Evolutionary conservation across 1,140 invertebrate species (phyloP).

Genomic region (Camponotus pennsylvanicus): DNA sequence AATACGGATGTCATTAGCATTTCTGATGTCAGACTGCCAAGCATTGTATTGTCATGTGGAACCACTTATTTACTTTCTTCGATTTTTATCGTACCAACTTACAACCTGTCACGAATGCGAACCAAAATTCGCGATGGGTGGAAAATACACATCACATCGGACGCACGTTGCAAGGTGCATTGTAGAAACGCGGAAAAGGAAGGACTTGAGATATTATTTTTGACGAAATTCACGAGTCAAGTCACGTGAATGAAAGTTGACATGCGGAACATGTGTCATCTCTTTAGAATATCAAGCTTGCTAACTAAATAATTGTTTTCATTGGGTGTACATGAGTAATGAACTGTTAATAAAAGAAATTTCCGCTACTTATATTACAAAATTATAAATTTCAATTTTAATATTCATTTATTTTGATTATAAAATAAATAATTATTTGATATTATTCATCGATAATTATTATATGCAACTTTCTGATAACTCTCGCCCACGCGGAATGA

Average conservation of each 20-base stretch:
- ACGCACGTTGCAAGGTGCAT: background rate
- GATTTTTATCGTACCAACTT: background rate
- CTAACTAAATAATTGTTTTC: constrained; percentile 22
- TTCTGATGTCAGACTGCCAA: background rate
- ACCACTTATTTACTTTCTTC: constrained; percentile 49
- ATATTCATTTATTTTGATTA: background rate
- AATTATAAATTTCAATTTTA: background rate
- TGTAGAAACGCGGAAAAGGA: constrained; percentile 58
- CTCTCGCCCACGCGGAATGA: background rate
- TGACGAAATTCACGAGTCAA: constrained; percentile 54
- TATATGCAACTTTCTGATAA: background rate
- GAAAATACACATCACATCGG: constrained; percentile 17
- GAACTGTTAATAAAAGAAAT: background rate
- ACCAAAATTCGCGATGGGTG: constrained; percentile 37
- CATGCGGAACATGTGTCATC: constrained; percentile 53
- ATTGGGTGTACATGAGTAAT: background rate
- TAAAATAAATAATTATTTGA: constrained; percentile 8
- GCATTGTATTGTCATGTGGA: constrained; percentile 10
- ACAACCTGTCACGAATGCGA: constrained; percentile 14
- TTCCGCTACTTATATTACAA: background rate
- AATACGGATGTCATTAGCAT: background rate
- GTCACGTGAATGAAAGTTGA: constrained; percentile 72
- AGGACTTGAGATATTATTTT: constrained; percentile 11
- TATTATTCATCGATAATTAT: background rate
- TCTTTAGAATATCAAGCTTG: constrained; percentile 65